Evolutionary conservation across 2,113 vertebrate species (phyloP), one percentile per base, ranked within the genome.

Genomic region (Colinus virginianus): DNA sequence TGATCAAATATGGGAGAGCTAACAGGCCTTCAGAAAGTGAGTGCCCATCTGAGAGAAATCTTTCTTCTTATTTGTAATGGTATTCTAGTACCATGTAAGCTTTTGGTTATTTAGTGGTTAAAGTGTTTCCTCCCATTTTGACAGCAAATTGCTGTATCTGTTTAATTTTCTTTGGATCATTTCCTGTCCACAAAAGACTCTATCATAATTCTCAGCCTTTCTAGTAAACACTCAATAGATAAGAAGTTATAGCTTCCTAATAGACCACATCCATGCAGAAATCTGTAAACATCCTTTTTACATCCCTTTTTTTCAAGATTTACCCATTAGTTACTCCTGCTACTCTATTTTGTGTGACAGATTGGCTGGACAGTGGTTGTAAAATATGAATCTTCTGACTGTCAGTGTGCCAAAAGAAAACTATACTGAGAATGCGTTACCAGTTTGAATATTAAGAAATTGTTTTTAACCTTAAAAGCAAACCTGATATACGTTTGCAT

Each of bases 201-300:
- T 75, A 80, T 80, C 87, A 92, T 90, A 95, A 95, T 95, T 83
- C 56, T 80, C 69, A 75, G 79, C 76, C 84, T 94, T 94, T 94
- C 94, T 91, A 95, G 79, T 94, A 96, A 95, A 92, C 91, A 94
- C 88, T 95, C 69, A 87, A 91, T 90, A 88, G 76, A 83, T 91
- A 88, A 94, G 93, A 96, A 96, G 93, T 94, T 95, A 91, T 88
- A 94, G 30, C 72, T 94, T 88, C 72, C 40, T 87, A 93, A 93
- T 91, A 90, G 92, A 55, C 64, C 56, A 80, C 61, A 91, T 91
- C 88, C 74, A 68, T 82, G 67, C 90, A 87, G 71, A 95, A 84
- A 87, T 90, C 84, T 83, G 71, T 95, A 96, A 96, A 96, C 95
- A 95, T 95, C 85, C 83, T 90, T 91, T n/a, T 86, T 93, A 80